These are phyloP conservation scores for Odocoileus virginianus DNA, from an alignment of 2,113 vertebrate species.

Conservation along the genomic window DNA sequence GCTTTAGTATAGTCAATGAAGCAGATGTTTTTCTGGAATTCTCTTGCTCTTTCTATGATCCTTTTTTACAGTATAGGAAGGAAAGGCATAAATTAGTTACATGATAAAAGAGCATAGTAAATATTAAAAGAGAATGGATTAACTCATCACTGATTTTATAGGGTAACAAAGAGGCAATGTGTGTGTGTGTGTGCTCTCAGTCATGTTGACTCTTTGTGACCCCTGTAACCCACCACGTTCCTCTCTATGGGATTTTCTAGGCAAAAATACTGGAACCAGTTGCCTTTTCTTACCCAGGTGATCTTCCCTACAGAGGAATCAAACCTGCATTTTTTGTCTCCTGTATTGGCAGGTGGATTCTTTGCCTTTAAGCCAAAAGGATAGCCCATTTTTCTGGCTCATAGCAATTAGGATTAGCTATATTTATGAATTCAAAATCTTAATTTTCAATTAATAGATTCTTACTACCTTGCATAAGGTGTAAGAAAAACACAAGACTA, in stretches of 20 bases:
- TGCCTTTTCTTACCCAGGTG: background rate
- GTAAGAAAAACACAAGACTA: background rate
- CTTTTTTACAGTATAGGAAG: background rate
- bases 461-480: accelerated
- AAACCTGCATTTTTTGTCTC: background rate
- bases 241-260: background rate
- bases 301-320: background rate
- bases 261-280: background rate
- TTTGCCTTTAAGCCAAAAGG: background rate
- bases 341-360: background rate
- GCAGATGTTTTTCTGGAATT: background rate
- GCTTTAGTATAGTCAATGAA: background rate
- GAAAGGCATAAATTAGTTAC: background rate
- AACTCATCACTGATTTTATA: background rate
- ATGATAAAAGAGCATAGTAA: background rate
- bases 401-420: background rate
- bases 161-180: background rate
- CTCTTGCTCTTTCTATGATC: background rate
- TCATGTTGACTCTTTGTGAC: background rate
- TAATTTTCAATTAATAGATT: background rate
- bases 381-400: background rate
- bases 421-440: background rate
- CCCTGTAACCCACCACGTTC: background rate
- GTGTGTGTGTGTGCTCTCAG: background rate
- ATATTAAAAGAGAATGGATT: background rate